These are phyloP conservation scores for Cotesia chilonis DNA, from an alignment of 1,140 invertebrate species.

Conservation along the genomic window DNA sequence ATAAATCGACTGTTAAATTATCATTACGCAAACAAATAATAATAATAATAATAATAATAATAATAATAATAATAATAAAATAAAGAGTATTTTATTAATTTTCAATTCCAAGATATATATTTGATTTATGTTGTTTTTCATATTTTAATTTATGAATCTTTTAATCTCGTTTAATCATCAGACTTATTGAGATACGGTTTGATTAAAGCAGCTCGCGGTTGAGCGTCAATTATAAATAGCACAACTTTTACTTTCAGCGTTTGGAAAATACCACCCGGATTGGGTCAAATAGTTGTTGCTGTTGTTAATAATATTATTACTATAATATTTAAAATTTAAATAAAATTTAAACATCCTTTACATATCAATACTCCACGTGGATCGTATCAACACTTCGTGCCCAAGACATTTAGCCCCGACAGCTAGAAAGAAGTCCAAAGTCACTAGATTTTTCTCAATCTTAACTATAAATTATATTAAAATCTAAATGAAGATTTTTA, in stretches of 20 bases:
- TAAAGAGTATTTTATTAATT: background rate
- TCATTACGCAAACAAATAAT: too few relatives aligned
- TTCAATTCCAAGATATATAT: conserved; percentile 7
- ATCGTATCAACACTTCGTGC: conserved; percentile 28
- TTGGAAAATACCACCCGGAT: conserved; percentile 23
- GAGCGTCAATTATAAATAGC: conserved; percentile 22
- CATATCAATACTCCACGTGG: conserved; percentile 37
- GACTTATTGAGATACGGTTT: conserved; percentile 15
- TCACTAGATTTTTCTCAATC: too few relatives aligned
- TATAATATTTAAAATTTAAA: background rate
- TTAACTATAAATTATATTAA: too few relatives aligned
- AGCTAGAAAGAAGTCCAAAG: background rate
- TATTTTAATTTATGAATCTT: background rate
- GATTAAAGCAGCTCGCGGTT: conserved; percentile 17
- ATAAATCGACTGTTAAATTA: too few relatives aligned
- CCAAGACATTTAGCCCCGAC: background rate
- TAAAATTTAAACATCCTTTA: conserved; percentile 32
- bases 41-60: background rate
- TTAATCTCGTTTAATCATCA: background rate
- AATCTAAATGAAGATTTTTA: too few relatives aligned
- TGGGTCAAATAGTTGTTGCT: background rate
- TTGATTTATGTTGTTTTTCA: conserved; percentile 31
- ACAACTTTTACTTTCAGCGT: conserved; percentile 32
- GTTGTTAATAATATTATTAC: conserved; percentile 15
- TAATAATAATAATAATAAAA: background rate